Evolutionary conservation across 92 coral and sea anemone genomes (phyloP).

Genomic region (Porites cylindrica): DNA sequence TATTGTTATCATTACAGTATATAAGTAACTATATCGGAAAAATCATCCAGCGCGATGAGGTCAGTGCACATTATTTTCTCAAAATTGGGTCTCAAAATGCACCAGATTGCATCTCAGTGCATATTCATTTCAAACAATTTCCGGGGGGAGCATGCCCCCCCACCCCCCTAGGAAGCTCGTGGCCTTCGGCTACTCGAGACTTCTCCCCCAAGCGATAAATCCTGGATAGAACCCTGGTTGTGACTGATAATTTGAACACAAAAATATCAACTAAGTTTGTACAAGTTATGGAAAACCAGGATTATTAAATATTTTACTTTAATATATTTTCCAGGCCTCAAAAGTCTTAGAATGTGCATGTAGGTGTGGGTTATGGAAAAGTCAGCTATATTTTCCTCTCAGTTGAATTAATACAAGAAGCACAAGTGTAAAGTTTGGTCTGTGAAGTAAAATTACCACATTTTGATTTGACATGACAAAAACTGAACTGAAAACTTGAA

Average conservation of each 20-base stretch:
- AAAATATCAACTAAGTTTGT: background rate
- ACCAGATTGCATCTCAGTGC: too few relatives aligned
- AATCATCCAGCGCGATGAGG: too few relatives aligned
- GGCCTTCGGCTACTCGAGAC: too few relatives aligned
- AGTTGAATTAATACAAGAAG: background rate
- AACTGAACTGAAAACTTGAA: constrained; percentile 13
- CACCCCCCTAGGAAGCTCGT: too few relatives aligned
- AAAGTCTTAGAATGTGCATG: constrained; percentile 13
- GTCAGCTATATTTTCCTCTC: background rate
- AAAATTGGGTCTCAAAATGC: too few relatives aligned
- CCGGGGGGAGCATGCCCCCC: too few relatives aligned
- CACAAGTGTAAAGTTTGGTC: constrained; percentile 12
- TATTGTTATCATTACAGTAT: too few relatives aligned
- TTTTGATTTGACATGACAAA: constrained; percentile 8
- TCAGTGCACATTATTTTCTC: too few relatives aligned
- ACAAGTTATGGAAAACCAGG: background rate
- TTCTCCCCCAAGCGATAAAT: too few relatives aligned
- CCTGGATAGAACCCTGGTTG: background rate
- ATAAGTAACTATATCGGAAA: too few relatives aligned
- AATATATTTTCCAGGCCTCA: constrained; percentile 1
- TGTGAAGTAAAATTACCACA: constrained; percentile 7
- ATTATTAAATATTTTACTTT: constrained; percentile 6
- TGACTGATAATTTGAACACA: constrained; percentile 9
- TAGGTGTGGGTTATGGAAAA: constrained; percentile 15
- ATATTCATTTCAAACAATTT: too few relatives aligned